phyloP scores from a whole-genome alignment of 2,113 vertebrate genomes.

The Eubucco bourcierii region DNA sequence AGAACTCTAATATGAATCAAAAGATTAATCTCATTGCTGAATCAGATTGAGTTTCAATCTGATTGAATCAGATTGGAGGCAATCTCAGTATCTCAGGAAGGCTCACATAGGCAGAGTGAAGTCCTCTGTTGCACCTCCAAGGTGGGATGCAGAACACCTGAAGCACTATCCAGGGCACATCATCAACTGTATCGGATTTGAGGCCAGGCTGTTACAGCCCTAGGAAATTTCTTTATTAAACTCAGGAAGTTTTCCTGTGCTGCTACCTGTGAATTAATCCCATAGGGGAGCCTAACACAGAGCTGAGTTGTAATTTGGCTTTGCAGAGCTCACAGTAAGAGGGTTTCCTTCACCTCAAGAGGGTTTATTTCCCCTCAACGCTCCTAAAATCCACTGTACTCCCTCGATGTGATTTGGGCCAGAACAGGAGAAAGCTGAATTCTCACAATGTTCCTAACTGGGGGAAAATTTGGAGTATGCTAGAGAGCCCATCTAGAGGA shows the following conservation, averaged over 20 bases:
- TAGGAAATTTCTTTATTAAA: background rate
- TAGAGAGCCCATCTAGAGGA: background rate
- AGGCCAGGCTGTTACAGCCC: background rate
- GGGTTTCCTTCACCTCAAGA: background rate
- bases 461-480: background rate
- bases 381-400: background rate
- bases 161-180: background rate
- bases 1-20: background rate
- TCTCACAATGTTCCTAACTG: background rate
- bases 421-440: background rate
- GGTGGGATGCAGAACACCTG: background rate
- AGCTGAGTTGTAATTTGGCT: background rate
- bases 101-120: background rate
- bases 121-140: background rate
- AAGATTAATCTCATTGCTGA: background rate
- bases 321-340: background rate
- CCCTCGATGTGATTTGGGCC: background rate
- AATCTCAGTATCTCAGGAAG: background rate
- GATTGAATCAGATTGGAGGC: accelerated
- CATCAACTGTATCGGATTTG: background rate
- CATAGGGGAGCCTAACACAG: background rate
- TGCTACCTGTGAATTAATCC: background rate
- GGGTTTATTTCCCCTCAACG: background rate
- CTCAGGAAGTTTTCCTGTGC: background rate
- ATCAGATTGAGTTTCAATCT: background rate